A percentile compares a stretch with the other conserved stretches of the same genome.
Conservation (phyloP, 2,888 invertebrate species). For the Troglohyphantes excavatus region DNA sequence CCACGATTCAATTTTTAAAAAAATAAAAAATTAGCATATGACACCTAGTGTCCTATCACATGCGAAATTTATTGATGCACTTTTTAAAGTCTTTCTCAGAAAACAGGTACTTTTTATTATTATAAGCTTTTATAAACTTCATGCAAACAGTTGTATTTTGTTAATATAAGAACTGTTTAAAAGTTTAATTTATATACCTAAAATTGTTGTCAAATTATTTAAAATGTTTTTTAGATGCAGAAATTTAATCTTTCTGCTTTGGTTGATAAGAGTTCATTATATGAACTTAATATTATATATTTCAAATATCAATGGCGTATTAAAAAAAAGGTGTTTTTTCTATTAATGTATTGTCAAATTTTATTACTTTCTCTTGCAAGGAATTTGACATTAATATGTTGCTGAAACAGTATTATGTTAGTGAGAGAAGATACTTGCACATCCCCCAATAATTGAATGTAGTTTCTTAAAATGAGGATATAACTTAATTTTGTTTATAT, state of each 20-base stretch:
- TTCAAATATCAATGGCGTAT: background rate
- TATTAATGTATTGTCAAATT: too few species aligned
- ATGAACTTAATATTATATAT: conserved; percentile 13
- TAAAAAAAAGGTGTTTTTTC: background rate
- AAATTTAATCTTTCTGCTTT: conserved; percentile 13
- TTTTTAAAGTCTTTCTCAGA: too few species aligned
- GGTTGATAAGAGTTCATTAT: background rate
- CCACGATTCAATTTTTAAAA: too few species aligned
- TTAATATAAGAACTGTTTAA: background rate
- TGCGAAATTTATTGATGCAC: too few species aligned
- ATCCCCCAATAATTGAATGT: background rate
- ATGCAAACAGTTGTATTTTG: background rate
- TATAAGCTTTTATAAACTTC: too few species aligned
- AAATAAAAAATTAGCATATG: too few species aligned
- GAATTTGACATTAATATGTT: background rate
- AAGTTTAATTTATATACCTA: background rate
- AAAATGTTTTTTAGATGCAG: conserved; percentile 4
- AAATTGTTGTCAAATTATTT: conserved; percentile 15
- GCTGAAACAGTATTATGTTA: background rate
- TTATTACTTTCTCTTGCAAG: background rate
- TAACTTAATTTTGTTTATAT: background rate
- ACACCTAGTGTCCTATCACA: too few species aligned
- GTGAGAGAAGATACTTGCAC: background rate
- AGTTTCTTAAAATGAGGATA: background rate
- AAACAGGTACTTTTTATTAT: too few species aligned